Percentiles rank a stretch among this genome's conserved stretches.
Conservation (phyloP, 2,113 vertebrate species). For the Salvelinus sp. region DNA sequence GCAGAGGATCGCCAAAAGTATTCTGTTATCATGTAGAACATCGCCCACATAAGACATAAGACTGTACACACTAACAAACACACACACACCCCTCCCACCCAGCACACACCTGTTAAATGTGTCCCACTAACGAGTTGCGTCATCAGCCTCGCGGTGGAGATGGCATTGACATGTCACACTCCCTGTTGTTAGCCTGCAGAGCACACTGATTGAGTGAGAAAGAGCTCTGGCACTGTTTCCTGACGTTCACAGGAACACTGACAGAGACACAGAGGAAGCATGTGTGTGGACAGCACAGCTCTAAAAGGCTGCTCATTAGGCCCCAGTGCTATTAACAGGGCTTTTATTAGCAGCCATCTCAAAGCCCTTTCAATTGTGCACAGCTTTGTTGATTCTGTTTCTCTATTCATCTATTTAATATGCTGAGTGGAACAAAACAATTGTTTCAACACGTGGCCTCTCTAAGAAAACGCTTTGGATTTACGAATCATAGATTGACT, state of each 20-base stretch:
- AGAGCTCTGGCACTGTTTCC: background rate
- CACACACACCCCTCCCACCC: background rate
- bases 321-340: slow-evolving; percentile 26
- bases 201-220: background rate
- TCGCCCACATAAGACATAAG: background rate
- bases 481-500: slow-evolving; percentile 11
- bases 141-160: too few species aligned
- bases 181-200: background rate
- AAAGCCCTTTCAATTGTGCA: slow-evolving; percentile 17
- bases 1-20: background rate
- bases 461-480: slow-evolving; percentile 2
- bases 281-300: background rate
- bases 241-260: slow-evolving; percentile 4
- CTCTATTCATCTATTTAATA: slow-evolving; percentile 22
- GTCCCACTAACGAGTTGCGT: background rate
- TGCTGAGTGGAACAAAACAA: slow-evolving; percentile 14
- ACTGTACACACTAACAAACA: background rate
- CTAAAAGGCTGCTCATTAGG: slow-evolving; percentile 14
- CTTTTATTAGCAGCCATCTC: slow-evolving; percentile 28
- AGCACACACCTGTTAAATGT: background rate
- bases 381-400: slow-evolving; percentile 9
- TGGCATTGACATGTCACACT: background rate
- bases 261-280: background rate
- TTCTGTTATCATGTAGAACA: slow-evolving; percentile 8
- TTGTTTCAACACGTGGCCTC: slow-evolving; percentile 3